These are phyloP conservation scores for Archocentrus centrarchus DNA, from an alignment of 2,113 vertebrate genomes.

Conservation along the genomic window DNA sequence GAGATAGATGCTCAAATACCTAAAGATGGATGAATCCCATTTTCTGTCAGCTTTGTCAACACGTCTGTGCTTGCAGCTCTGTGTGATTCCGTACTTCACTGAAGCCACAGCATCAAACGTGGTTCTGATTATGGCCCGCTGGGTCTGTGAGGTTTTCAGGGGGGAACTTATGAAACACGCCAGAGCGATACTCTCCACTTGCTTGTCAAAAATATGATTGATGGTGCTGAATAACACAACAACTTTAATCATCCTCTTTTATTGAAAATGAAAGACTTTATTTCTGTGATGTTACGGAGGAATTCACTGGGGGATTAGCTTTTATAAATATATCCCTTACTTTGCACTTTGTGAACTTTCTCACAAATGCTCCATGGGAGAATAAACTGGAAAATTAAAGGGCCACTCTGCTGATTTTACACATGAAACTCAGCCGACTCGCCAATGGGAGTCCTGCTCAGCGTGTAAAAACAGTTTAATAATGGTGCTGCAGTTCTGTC, in stretches of 20 bases:
- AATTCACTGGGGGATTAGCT: slow-evolving; percentile 38
- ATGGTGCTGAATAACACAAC: slow-evolving; percentile 65
- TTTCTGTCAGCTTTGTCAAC: slow-evolving; percentile 47
- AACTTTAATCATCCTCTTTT: slow-evolving; percentile 64
- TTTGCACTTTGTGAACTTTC: slow-evolving; percentile 31
- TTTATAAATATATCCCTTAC: slow-evolving; percentile 45
- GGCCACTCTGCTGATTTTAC: background rate
- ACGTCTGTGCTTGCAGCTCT: slow-evolving; percentile 13
- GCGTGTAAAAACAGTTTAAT: background rate
- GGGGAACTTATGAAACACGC: slow-evolving; percentile 56
- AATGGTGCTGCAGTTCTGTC: background rate
- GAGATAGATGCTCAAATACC: background rate
- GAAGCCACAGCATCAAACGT: slow-evolving; percentile 54
- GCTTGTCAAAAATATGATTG: slow-evolving; percentile 77
- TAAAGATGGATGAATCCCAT: slow-evolving; percentile 23
- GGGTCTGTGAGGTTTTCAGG: slow-evolving; percentile 65
- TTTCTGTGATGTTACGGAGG: slow-evolving; percentile 39
- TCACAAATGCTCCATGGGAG: slow-evolving; percentile 24
- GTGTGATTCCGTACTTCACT: slow-evolving; percentile 13
- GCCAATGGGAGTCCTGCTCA: background rate
- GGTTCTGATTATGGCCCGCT: slow-evolving; percentile 70
- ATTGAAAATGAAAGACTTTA: slow-evolving; percentile 60
- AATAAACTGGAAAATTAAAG: slow-evolving; percentile 42
- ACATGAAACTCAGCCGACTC: background rate
- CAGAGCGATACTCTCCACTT: slow-evolving; percentile 58